A percentile compares a stretch with the other conserved stretches of the same genome.
These are phyloP conservation scores for Eudyptes chrysolophus DNA, from an alignment of 2,113 vertebrate genomes.

Conservation along the genomic window DNA sequence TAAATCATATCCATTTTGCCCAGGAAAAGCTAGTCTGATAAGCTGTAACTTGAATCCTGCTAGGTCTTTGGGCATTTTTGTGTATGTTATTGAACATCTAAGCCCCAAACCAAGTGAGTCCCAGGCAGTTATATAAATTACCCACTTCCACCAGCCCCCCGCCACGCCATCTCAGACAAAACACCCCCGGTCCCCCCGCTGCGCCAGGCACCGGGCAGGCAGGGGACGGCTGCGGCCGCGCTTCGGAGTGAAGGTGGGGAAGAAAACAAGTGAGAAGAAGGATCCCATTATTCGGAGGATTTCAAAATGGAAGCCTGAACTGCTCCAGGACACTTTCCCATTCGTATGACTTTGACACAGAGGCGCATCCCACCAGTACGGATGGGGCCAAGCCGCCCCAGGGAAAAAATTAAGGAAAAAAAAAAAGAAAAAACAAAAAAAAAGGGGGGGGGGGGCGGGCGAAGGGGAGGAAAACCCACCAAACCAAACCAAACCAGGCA, in stretches of 20 bases:
- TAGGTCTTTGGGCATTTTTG: background rate
- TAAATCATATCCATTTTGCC: background rate
- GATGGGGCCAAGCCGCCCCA: background rate
- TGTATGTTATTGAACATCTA: background rate
- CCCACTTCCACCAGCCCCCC: background rate
- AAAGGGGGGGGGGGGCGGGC: accelerated
- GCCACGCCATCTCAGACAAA: no score
- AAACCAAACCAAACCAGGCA: background rate
- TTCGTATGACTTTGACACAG: constrained; percentile 15
- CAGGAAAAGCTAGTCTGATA: background rate
- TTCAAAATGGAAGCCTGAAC: constrained; percentile 54
- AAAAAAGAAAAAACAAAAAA: accelerated
- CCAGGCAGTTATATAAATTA: background rate
- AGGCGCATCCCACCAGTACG: background rate
- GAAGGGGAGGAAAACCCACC: no score
- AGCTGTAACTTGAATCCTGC: background rate
- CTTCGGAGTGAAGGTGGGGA: background rate
- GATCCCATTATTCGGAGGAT: background rate
- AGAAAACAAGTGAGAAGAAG: no score
- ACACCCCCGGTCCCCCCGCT: background rate
- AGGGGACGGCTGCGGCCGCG: background rate
- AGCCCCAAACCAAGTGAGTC: background rate
- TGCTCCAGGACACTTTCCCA: constrained; percentile 30
- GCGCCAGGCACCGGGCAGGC: background rate
- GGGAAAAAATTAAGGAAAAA: background rate